Evolutionary conservation across 2,113 vertebrate genomes (phyloP), one percentile per base, ranked within the genome.

Genomic region (Gallinago undulata): DNA sequence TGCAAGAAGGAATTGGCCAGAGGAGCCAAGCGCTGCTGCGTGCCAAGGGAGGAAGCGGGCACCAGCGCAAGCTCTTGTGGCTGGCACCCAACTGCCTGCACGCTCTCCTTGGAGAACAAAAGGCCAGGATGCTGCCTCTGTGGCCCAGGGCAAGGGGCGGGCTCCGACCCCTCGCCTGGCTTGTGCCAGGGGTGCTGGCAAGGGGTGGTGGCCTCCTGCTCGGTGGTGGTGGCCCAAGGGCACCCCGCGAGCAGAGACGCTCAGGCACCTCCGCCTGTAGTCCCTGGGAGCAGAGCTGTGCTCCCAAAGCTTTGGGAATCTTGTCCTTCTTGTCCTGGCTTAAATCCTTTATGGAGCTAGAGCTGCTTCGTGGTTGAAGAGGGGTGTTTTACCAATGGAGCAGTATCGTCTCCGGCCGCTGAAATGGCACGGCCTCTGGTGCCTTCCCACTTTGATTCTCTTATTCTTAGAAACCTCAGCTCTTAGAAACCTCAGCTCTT

Each of bases 41-140:
- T 96, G 95, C 95, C 94, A 95, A 12, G 86, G 83, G 68, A 96
- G 95, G 94, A 92, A 95, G 76, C 75, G 63, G 79, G 93, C 90
- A 64, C 88, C 66, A 33, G 93, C 88, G 2, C 78, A 66, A 6
- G 80, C 77, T 67, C 89, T 74, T 0, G 64, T 84, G 95, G 87
- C 80, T 96, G 95, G 13, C 92, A 84, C 93, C 92, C 95, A 87
- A 35, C 0, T 18, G 7, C 91, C 83, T 63, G 60, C 91, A 67
- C 5, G 1, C 41, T 88, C 63, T 25, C 41, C 5, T 6, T 1
- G 1, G 3, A 31, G 7, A 47, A 81, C 87, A 93, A 95, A 94
- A 60, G 41, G 68, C 67, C 83, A 13, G 96, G 88, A 92, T 69
- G 84, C 11, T 2, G 73, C 83, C 57, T 41, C 82, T 3, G 2